Evolutionary conservation across 92 coral and sea anemone genomes (phyloP).

Genomic region (Porites lobata): DNA sequence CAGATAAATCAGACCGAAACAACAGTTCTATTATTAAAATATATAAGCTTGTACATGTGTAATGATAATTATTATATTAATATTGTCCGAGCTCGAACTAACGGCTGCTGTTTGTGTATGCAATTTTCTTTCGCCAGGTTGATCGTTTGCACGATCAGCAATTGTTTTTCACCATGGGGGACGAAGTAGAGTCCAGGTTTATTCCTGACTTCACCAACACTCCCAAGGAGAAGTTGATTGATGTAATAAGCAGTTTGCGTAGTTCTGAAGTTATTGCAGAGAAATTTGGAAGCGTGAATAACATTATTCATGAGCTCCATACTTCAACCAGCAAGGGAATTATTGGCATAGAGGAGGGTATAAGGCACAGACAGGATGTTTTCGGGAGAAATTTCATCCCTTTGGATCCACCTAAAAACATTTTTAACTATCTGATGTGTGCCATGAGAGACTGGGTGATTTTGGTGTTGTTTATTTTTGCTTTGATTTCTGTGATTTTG

Average conservation of each 20-base stretch:
- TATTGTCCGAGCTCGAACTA: background rate
- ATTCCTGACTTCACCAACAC: conserved; percentile 71
- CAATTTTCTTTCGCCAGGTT: background rate
- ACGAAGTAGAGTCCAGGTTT: conserved; percentile 59
- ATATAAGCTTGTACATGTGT: too few relatives aligned
- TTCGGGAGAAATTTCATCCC: conserved; percentile 82
- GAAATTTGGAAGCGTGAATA: conserved; percentile 63
- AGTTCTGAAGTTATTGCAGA: conserved; percentile 62
- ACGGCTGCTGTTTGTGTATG: too few relatives aligned
- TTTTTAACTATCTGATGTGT: conserved; percentile 67
- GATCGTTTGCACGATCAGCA: background rate
- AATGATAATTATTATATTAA: too few relatives aligned
- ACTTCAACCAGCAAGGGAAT: conserved; percentile 83
- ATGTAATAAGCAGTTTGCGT: conserved; percentile 62
- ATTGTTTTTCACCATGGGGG: conserved; percentile 45
- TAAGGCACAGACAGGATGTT: conserved; percentile 60
- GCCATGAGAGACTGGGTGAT: conserved; percentile 82
- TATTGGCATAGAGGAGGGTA: conserved; percentile 70
- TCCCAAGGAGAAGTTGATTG: conserved; percentile 68
- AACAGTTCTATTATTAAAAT: too few relatives aligned
- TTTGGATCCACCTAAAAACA: conserved; percentile 53
- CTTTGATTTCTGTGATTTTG: conserved; percentile 70
- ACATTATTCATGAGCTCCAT: conserved; percentile 71
- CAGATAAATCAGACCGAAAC: too few relatives aligned
- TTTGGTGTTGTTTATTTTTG: conserved; percentile 71